phyloP scores from a whole-genome alignment of 1,140 invertebrate genomes.

The Drosophila insularis region DNA sequence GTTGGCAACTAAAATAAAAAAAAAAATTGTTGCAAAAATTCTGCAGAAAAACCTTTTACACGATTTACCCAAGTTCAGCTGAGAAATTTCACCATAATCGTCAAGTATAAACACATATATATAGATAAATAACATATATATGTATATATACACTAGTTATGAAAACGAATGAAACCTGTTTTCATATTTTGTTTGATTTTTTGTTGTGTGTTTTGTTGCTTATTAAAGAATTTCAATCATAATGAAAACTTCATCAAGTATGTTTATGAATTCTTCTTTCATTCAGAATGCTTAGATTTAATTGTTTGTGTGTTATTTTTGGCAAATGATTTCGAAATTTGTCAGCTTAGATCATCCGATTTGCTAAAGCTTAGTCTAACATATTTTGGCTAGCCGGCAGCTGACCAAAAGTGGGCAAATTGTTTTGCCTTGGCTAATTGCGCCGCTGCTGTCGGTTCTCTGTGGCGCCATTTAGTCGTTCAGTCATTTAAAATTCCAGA shows the following conservation, averaged over 20 bases:
- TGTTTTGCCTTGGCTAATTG: constrained; percentile 69
- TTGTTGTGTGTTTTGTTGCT: constrained; percentile 13
- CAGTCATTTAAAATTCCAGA: constrained; percentile 44
- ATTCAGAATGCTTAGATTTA: constrained; percentile 31
- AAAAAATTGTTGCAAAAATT: constrained; percentile 38
- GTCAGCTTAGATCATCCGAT: constrained; percentile 60
- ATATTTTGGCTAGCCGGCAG: background rate
- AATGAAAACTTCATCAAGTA: constrained; percentile 38
- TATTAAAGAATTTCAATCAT: constrained; percentile 33
- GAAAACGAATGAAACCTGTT: constrained; percentile 35
- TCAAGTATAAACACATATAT: background rate
- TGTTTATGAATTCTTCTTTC: background rate
- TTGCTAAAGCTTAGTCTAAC: constrained; percentile 4
- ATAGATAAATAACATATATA: background rate
- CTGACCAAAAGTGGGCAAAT: constrained; percentile 49
- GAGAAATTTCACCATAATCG: constrained; percentile 26
- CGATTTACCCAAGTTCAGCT: constrained; percentile 32
- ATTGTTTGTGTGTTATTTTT: constrained; percentile 9
- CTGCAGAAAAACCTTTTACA: constrained; percentile 39
- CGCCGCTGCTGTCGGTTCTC: constrained; percentile 26
- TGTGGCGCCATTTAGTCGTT: constrained; percentile 51
- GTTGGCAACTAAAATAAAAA: constrained; percentile 21
- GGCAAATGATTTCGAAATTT: constrained; percentile 36
- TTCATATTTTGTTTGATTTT: constrained; percentile 40
- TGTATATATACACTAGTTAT: constrained; percentile 15